Conservation (phyloP, 2,888 invertebrate genomes). For the Lutraria lutraria region DNA sequence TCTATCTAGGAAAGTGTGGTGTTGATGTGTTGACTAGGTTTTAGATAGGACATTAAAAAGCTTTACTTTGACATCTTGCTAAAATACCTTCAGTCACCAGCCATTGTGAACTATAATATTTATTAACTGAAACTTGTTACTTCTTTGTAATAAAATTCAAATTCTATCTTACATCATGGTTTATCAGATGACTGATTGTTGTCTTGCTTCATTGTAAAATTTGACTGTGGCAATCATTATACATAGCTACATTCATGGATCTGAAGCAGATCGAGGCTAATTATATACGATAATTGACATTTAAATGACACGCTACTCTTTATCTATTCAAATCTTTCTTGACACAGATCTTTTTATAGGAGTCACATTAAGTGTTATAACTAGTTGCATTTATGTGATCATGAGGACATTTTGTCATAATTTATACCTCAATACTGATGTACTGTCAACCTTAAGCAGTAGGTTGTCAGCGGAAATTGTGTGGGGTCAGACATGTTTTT, state of each 20-base stretch:
- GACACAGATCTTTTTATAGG: neutral
- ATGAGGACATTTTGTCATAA: slow-evolving; percentile 30
- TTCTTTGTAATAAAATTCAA: neutral
- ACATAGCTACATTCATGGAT: neutral
- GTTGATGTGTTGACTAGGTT: neutral
- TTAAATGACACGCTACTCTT: slow-evolving; percentile 6
- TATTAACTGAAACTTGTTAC: neutral
- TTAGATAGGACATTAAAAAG: neutral
- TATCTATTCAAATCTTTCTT: neutral
- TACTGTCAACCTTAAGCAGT: slow-evolving; percentile 30
- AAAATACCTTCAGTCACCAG: neutral
- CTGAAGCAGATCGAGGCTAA: neutral
- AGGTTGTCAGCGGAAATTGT: neutral
- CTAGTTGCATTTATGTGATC: neutral
- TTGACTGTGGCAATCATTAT: neutral
- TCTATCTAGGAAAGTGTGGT: neutral
- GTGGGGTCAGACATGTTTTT: slow-evolving; percentile 33
- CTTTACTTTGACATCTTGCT: neutral
- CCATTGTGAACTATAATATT: neutral
- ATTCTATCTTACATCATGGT: neutral
- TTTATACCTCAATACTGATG: slow-evolving; percentile 34
- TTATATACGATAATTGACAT: slow-evolving; percentile 18
- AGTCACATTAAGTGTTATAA: neutral
- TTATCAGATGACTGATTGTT: slow-evolving; percentile 8
- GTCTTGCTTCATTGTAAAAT: neutral